Conservation (phyloP, 2,113 vertebrate genomes). For the Desmodus rotundus region DNA sequence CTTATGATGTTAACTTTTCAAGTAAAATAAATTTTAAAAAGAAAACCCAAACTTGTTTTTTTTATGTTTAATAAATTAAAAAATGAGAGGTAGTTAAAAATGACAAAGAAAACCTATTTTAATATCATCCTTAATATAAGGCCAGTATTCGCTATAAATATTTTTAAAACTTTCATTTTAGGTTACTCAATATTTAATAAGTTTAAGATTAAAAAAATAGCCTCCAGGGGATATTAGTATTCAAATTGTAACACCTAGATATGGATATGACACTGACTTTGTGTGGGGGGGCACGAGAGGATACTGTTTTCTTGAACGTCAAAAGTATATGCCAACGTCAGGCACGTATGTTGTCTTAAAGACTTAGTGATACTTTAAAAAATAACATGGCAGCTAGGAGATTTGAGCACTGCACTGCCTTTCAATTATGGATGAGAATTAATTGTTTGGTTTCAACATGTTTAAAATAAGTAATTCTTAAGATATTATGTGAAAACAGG, state of each 20-base stretch:
- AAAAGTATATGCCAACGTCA: slow-evolving; percentile 71
- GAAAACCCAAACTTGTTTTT: slow-evolving; percentile 77
- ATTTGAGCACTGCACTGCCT: slow-evolving; percentile 70
- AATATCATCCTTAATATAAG: slow-evolving; percentile 78
- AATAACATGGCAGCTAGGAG: slow-evolving; percentile 73
- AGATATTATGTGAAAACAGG: slow-evolving; percentile 76
- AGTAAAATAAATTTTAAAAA: slow-evolving; percentile 84
- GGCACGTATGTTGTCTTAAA: slow-evolving; percentile 65
- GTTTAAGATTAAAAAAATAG: slow-evolving; percentile 73
- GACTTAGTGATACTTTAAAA: slow-evolving; percentile 74
- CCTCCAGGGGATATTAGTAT: slow-evolving; percentile 70
- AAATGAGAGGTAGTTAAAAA: slow-evolving; percentile 87
- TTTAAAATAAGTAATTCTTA: slow-evolving; percentile 74
- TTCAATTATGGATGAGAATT: slow-evolving; percentile 72
- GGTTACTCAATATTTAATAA: slow-evolving; percentile 69
- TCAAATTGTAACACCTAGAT: slow-evolving; percentile 63
- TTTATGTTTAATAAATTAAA: slow-evolving; percentile 86
- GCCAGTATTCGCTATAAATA: slow-evolving; percentile 77
- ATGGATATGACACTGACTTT: slow-evolving; percentile 67
- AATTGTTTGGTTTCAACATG: slow-evolving; percentile 76
- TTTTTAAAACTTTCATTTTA: slow-evolving; percentile 76
- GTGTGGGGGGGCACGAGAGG: slow-evolving; percentile 35
- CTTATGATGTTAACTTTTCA: slow-evolving; percentile 76
- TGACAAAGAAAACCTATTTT: slow-evolving; percentile 76
- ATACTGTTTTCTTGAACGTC: slow-evolving; percentile 74